These are phyloP conservation scores for Dascyllus trimaculatus DNA, from an alignment of 2,113 vertebrate genomes.

Conservation along the genomic window DNA sequence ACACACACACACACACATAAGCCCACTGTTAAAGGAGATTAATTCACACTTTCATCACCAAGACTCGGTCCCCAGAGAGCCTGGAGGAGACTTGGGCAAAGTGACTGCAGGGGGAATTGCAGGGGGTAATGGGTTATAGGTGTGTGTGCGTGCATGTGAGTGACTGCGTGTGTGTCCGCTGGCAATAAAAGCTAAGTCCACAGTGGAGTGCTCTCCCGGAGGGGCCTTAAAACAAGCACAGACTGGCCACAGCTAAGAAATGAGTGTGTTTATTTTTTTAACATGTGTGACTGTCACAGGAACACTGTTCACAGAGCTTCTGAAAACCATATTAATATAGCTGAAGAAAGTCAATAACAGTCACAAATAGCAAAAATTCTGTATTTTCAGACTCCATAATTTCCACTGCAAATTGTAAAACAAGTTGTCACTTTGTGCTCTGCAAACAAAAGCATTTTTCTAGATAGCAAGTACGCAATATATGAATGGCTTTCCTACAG, in stretches of 20 bases:
- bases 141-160: constrained; percentile 28
- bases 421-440: constrained; percentile 2
- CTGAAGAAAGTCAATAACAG: neutral
- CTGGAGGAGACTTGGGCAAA: constrained; percentile 54
- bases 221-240: constrained; percentile 81
- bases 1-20: constrained; percentile 16
- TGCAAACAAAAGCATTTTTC: neutral
- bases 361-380: neutral
- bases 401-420: neutral
- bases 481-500: neutral
- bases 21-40: constrained; percentile 77
- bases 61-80: constrained; percentile 73
- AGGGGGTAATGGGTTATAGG: constrained; percentile 57
- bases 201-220: constrained; percentile 73
- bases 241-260: constrained; percentile 46
- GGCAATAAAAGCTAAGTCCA: constrained; percentile 57
- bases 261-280: constrained; percentile 6
- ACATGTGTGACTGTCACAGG: neutral
- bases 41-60: constrained; percentile 83
- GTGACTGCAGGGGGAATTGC: constrained; percentile 60
- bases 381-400: neutral
- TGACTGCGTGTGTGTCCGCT: constrained; percentile 38
- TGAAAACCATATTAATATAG: neutral
- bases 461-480: neutral
- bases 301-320: neutral